Evolutionary conservation across 2,888 invertebrate species (phyloP), one percentile per base, ranked within the genome.

Genomic region (Temnothorax rugatulus): DNA sequence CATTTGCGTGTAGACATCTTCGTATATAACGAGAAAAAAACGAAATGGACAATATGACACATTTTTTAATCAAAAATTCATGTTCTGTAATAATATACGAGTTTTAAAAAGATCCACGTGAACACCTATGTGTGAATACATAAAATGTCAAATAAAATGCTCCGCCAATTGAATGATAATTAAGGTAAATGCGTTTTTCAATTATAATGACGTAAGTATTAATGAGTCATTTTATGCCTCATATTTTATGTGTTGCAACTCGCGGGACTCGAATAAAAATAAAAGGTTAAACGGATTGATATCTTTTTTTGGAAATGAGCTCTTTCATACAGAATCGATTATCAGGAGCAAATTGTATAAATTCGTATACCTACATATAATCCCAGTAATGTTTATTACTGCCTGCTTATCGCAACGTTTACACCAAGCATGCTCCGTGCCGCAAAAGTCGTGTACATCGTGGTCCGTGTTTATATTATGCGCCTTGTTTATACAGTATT

Each of bases 401-500:
- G 41, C n/a, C 34, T 54, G 54, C 66, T 77, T 77, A 41, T 66
- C 76, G 50, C 21, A 64, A 41, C 34, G 21, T 75, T 75, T 63
- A 21, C 38, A 64, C 41, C 18, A 41, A 41, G 76, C 4, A 74
- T 15, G 25, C 15, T 74, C 18, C 25, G 18, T 3, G 41, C 52
- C 4, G 25, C 64, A 41, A 54, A 76, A 52, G 54, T 54, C n/a
- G 41, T 41, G 25, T 54, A 34, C 13, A 29, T 29, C 29, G 29
- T 29, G 41, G n/a, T 38, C 11, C 44, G 52, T 54, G 66, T 77
- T 54, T 54, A 52, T 25, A 25, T 41, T n/a, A 41, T 52, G 29
- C 41, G 52, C 13, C 25, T 76, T 54, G 76, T 77, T 77, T 66
- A 41, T 77, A 5, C 29, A 54, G 41, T 54, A 66, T 77, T 54